Percentiles rank a stretch among this genome's conserved stretches.
These are phyloP conservation scores for Drosophila bipectinata DNA, from an alignment of 1,140 invertebrate species.

Conservation along the genomic window DNA sequence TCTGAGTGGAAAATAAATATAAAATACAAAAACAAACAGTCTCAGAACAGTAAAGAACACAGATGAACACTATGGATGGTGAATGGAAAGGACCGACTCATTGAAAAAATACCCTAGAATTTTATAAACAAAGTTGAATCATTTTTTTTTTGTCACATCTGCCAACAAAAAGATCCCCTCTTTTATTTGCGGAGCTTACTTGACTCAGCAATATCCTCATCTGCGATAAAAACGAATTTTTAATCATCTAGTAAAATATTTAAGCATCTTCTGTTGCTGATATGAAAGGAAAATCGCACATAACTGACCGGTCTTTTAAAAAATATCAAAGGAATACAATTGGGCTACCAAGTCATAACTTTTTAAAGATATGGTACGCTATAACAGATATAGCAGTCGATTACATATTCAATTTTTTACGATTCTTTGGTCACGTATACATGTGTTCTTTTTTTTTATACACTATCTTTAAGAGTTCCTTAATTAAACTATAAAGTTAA, in stretches of 20 bases:
- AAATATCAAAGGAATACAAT: neutral
- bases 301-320: neutral
- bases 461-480: neutral
- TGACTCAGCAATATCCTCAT: slow-evolving; percentile 1
- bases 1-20: slow-evolving; percentile 1
- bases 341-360: neutral
- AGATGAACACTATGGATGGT: slow-evolving; percentile 11
- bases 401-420: neutral
- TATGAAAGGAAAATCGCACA: neutral
- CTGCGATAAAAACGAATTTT: neutral
- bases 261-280: neutral
- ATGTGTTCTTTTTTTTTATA: neutral
- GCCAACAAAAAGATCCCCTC: neutral
- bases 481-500: neutral
- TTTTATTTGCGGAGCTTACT: neutral
- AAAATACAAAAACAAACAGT: slow-evolving; percentile 14
- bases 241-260: slow-evolving; percentile 1
- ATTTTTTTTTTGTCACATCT: neutral
- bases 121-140: slow-evolving; percentile 10
- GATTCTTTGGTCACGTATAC: slow-evolving; percentile 25
- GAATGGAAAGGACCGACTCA: slow-evolving; percentile 24
- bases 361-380: neutral
- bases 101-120: slow-evolving; percentile 8
- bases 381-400: slow-evolving; percentile 10
- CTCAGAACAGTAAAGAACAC: neutral